These are phyloP conservation scores for Eubucco bourcierii DNA, from an alignment of 2,113 vertebrate genomes.

Conservation along the genomic window DNA sequence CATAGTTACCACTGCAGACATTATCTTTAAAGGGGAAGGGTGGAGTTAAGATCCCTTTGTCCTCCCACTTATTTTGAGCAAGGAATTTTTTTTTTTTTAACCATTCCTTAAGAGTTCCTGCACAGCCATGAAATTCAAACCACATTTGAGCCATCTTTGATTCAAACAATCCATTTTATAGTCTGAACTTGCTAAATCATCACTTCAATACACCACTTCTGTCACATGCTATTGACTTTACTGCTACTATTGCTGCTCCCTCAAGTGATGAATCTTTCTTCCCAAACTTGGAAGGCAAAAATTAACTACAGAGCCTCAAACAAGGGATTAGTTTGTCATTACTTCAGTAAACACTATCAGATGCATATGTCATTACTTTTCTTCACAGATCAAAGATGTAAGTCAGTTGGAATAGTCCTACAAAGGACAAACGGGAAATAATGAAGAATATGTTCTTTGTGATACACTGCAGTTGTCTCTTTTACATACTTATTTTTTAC, in stretches of 20 bases:
- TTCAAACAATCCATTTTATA: not conserved
- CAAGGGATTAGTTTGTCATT: not conserved
- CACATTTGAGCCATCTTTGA: not conserved
- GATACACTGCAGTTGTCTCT: not conserved
- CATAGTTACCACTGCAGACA: not conserved
- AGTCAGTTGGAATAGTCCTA: not conserved
- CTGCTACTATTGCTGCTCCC: not conserved
- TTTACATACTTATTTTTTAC: not conserved
- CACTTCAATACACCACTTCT: not conserved
- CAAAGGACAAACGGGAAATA: not conserved
- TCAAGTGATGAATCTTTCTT: not conserved
- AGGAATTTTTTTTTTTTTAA: not conserved
- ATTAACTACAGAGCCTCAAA: not conserved
- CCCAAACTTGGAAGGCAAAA: not conserved
- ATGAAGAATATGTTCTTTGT: not conserved
- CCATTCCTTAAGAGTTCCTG: not conserved
- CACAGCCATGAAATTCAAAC: not conserved
- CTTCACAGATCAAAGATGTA: not conserved
- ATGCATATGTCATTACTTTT: not conserved
- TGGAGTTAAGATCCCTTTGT: accelerated
- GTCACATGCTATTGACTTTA: not conserved
- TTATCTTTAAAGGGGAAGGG: not conserved
- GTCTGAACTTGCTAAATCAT: not conserved
- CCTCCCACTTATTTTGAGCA: not conserved
- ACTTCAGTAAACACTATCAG: not conserved